Conservation (phyloP, 2,113 vertebrate species). For the Bubalus kerabau region DNA sequence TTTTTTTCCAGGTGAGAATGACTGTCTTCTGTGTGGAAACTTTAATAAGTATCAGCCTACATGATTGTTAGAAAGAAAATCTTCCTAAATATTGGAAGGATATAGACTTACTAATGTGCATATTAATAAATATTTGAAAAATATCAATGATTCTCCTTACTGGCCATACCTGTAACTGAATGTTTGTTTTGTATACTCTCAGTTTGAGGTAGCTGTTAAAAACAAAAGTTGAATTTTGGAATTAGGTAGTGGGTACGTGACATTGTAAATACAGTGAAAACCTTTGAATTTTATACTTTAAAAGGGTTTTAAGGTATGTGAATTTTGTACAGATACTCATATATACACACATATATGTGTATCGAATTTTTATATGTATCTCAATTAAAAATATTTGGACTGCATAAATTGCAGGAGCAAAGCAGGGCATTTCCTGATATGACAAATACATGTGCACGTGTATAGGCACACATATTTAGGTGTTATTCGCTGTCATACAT, state of each 20-base stretch:
- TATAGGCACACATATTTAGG: too few relatives aligned
- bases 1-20: constrained; percentile 20
- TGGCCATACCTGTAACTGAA: background rate
- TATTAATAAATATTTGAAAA: background rate
- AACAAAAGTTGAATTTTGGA: background rate
- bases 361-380: background rate
- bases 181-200: background rate
- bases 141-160: background rate
- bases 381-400: background rate
- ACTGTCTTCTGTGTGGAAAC: constrained; percentile 57
- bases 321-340: background rate
- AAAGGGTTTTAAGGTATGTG: background rate
- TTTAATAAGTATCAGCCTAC: constrained; percentile 34
- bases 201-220: background rate
- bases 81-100: background rate
- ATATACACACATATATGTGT: background rate
- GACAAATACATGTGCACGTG: accelerated
- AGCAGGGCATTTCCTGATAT: background rate
- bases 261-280: background rate
- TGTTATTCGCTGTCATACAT: background rate
- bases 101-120: background rate
- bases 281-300: background rate
- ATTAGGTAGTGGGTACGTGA: background rate
- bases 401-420: background rate
- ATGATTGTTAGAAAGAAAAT: background rate